Percentiles rank a stretch among this genome's conserved stretches.
phyloP scores from a whole-genome alignment of 2,113 vertebrate genomes.

The Climacteris rufus region DNA sequence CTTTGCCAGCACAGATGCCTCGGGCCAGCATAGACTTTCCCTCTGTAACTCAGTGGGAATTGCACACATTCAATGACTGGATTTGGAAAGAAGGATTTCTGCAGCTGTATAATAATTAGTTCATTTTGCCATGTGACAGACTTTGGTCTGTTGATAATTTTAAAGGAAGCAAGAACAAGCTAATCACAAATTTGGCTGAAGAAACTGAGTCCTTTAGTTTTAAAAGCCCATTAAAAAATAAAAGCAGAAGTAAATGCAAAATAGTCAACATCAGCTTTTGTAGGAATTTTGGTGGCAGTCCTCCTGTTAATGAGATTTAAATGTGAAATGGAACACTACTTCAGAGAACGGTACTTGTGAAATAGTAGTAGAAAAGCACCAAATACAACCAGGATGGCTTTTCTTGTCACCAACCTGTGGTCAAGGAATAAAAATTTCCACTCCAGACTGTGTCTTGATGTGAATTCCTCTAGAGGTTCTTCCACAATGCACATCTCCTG shows the following conservation, averaged over 20 bases:
- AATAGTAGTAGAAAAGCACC: neutral
- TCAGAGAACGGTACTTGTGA: neutral
- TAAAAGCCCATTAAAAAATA: neutral
- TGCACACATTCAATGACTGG: neutral
- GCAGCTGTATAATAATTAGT: neutral
- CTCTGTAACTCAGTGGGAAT: neutral
- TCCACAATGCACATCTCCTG: constrained; percentile 82
- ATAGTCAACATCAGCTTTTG: neutral
- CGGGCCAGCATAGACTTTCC: neutral
- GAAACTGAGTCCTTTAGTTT: neutral
- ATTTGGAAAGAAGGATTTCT: neutral
- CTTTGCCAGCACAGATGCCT: neutral
- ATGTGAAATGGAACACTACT: neutral
- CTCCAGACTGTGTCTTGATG: constrained; percentile 83
- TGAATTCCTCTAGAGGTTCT: constrained; percentile 82
- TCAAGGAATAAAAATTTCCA: constrained; percentile 87
- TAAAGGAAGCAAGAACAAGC: neutral
- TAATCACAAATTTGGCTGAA: neutral
- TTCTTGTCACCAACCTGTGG: constrained; percentile 77
- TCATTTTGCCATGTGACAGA: neutral
- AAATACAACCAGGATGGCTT: neutral
- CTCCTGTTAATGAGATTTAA: neutral
- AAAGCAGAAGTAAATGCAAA: neutral
- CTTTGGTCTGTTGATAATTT: neutral
- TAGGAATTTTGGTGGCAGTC: neutral